phyloP scores from a whole-genome alignment of 2,797 vertebrate genomes.

The Catharus ustulatus region DNA sequence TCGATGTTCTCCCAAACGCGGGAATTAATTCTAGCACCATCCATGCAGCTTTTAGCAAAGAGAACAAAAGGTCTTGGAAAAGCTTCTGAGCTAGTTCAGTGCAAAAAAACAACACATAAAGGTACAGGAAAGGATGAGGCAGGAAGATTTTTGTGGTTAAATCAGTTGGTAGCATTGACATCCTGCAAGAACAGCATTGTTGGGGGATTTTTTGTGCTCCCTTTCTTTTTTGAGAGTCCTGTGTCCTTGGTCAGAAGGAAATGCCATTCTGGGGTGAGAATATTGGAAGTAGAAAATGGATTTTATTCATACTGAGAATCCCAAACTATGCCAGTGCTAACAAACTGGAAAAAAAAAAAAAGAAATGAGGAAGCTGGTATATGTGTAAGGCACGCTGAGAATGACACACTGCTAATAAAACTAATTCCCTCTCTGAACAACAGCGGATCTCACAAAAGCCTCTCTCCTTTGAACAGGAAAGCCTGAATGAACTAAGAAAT shows the following conservation, averaged over 20 bases:
- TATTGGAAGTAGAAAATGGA: neutral
- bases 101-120: neutral
- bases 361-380: neutral
- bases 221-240: neutral
- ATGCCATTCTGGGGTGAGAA: neutral
- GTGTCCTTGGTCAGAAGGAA: conserved; percentile 2
- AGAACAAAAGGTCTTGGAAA: neutral
- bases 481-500: conserved; percentile 43
- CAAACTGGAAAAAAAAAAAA: neutral
- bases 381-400: neutral
- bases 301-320: conserved; percentile 3
- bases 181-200: neutral
- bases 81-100: neutral
- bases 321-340: neutral
- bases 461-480: conserved; percentile 14
- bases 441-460: neutral
- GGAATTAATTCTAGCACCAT: neutral
- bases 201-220: neutral
- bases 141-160: neutral
- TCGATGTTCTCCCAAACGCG: rapidly evolving
- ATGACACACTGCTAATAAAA: conserved; percentile 32
- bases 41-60: rapidly evolving
- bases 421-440: conserved; percentile 14
- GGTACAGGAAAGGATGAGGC: neutral
- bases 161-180: neutral